A percentile compares a stretch with the other conserved stretches of the same genome.
Evolutionary conservation across 2,113 vertebrate species (phyloP).

Genomic region (Ceyx cyanopectus): DNA sequence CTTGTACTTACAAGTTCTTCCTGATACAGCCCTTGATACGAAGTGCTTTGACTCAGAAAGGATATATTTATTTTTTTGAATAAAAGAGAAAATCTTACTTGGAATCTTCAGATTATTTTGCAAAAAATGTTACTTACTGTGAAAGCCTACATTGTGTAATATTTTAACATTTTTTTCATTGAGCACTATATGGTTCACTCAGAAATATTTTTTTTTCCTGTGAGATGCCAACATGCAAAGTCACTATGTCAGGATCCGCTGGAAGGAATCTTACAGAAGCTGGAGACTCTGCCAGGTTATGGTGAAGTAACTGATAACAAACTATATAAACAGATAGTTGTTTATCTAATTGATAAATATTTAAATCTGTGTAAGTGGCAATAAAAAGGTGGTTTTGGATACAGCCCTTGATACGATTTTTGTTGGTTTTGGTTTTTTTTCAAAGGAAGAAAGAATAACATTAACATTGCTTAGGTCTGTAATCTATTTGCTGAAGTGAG

Average conservation of each 20-base stretch:
- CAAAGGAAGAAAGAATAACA: neutral
- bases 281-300: neutral
- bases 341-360: constrained; percentile 11
- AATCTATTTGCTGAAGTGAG: neutral
- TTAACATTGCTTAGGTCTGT: neutral
- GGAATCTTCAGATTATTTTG: constrained; percentile 58
- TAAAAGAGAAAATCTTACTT: constrained; percentile 79
- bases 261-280: neutral
- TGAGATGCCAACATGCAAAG: neutral
- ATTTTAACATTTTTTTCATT: constrained; percentile 32
- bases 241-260: neutral
- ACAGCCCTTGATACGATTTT: neutral
- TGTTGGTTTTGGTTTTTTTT: neutral
- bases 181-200: neutral
- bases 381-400: neutral
- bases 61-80: constrained; percentile 88
- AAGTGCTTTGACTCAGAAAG: constrained; percentile 77
- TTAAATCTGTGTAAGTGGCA: constrained; percentile 39
- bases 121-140: neutral
- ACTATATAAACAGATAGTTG: neutral
- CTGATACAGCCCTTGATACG: too few relatives aligned
- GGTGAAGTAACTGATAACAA: neutral
- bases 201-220: neutral
- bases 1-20: constrained; percentile 19
- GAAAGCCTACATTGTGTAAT: constrained; percentile 1